A percentile compares a stretch with the other conserved stretches of the same genome.
These are phyloP conservation scores for Drosophila orosa DNA, from an alignment of 1,140 invertebrate species.

Conservation along the genomic window DNA sequence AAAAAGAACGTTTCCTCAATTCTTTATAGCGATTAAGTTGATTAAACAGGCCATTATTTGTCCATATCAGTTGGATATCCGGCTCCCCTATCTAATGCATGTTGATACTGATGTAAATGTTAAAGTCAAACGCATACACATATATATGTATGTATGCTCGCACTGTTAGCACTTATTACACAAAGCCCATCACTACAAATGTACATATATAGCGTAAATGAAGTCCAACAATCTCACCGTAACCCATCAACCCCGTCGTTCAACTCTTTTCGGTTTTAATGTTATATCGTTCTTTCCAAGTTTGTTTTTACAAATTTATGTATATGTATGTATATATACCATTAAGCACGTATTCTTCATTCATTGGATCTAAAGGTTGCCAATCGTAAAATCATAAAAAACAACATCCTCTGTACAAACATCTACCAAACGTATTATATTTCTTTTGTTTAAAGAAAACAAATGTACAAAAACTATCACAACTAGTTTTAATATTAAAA, in stretches of 20 bases:
- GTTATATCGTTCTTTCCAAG: not conserved
- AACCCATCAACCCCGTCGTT: not conserved
- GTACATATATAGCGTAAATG: not conserved
- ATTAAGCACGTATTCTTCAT: not conserved
- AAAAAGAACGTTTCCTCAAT: conserved; percentile 1
- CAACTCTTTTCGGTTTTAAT: not conserved
- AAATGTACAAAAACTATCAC: not conserved
- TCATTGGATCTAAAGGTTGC: not conserved
- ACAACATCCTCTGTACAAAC: not conserved
- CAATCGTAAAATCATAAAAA: not conserved
- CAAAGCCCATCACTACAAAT: not conserved
- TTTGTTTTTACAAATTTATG: not conserved
- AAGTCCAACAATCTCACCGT: not conserved
- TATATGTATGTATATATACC: conserved; percentile 8
- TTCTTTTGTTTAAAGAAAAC: too few relatives aligned
- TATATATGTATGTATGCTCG: not conserved
- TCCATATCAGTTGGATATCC: not conserved
- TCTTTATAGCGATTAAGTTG: not conserved
- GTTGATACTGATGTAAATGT: not conserved
- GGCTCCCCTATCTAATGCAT: not conserved
- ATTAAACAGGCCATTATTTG: conserved; percentile 3
- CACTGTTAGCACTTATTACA: not conserved
- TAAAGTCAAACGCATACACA: not conserved
- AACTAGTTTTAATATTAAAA: conserved; percentile 2
- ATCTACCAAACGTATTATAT: not conserved